Percentiles rank a stretch among this genome's conserved stretches.
Conservation (phyloP, 2,888 invertebrate genomes). For the Nineta flava region DNA sequence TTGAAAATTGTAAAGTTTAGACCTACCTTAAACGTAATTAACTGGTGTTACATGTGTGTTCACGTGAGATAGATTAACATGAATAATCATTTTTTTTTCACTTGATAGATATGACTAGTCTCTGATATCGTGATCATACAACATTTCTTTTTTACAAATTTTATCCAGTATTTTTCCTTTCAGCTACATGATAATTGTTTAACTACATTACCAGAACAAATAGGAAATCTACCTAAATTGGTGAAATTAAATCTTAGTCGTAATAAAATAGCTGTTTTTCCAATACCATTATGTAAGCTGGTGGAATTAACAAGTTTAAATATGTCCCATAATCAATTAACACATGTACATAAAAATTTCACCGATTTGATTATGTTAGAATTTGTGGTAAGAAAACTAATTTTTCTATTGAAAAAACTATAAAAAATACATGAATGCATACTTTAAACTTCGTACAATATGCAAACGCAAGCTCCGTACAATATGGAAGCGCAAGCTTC, state of each 20-base stretch:
- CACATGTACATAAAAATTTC: constrained; percentile 49
- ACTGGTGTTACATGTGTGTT: no score
- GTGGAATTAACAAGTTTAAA: constrained; percentile 53
- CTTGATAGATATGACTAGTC: no score
- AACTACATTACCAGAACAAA: constrained; percentile 49
- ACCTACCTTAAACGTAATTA: no score
- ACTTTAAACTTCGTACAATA: no score
- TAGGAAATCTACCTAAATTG: constrained; percentile 52
- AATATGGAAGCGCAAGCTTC: no score
- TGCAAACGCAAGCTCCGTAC: no score
- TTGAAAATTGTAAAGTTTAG: no score
- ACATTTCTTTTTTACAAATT: not conserved
- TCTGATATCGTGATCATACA: not conserved
- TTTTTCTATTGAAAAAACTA: no score
- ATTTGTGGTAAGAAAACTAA: constrained; percentile 49
- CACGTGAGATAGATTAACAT: no score
- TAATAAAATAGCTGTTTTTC: constrained; percentile 47
- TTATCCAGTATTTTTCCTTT: constrained; percentile 12
- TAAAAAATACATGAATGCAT: no score
- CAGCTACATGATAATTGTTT: constrained; percentile 77
- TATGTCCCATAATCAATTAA: constrained; percentile 57
- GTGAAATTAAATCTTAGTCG: constrained; percentile 49
- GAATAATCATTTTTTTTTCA: no score
- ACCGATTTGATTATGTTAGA: constrained; percentile 68
- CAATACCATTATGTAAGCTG: constrained; percentile 50